phyloP scores from a whole-genome alignment of 2,797 vertebrate species.

The Tadarida brasiliensis region DNA sequence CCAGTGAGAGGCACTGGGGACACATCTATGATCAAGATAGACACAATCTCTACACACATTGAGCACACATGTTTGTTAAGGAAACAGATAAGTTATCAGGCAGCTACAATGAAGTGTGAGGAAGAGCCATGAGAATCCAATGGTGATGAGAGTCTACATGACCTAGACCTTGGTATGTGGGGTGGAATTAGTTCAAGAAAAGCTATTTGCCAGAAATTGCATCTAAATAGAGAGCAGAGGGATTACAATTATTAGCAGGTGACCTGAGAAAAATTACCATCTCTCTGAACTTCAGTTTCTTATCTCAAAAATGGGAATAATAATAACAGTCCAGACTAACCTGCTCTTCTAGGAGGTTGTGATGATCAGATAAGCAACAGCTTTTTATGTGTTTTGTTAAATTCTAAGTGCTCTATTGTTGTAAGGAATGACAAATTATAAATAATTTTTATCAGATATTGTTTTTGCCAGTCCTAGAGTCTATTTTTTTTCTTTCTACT shows the following conservation, averaged over 20 bases:
- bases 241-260: background rate
- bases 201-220: background rate
- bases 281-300: background rate
- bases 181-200: background rate
- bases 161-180: too few species aligned
- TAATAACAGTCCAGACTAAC: background rate
- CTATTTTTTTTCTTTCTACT: background rate
- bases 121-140: background rate
- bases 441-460: background rate
- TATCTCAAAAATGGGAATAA: slow-evolving; percentile 19
- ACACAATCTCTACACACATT: background rate
- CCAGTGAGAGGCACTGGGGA: background rate
- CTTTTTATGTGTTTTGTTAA: background rate
- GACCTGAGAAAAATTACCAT: background rate
- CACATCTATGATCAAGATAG: background rate
- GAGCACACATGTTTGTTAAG: background rate
- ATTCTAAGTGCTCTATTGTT: background rate
- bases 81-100: background rate
- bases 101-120: background rate
- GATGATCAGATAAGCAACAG: background rate
- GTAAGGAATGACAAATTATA: background rate
- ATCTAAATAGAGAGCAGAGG: background rate
- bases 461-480: background rate
- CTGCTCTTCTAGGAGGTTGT: background rate
- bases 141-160: too few species aligned